Base-by-base conservation (phyloP, 1,140 invertebrate genomes). In the Leptonema lineaticorne region DNA sequence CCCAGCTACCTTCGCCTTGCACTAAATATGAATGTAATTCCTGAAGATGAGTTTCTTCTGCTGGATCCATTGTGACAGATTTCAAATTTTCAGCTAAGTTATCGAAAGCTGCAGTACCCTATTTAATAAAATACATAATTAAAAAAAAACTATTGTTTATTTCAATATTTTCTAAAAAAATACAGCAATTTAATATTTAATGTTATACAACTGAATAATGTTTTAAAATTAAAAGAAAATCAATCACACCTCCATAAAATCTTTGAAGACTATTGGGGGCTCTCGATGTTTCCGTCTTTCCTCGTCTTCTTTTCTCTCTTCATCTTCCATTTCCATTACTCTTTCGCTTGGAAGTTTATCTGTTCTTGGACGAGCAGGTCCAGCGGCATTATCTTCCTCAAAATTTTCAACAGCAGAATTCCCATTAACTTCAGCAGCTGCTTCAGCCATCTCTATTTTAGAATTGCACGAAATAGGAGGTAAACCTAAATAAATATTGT, bases 1-100 rank as follows among this genome's bases (percentile, higher is more conserved):
- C 92, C 94, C 94, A 96, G 69, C 91, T 92, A 46, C 94, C 94
- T 74, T 94, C 92, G 72, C 93, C 91, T 68, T 91, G 90, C 63
- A 95, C 80, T 74, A 95, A 87, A 79, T 95, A 97, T 75, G 93
- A 91, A 74, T 90, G 86, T 65, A 96, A 80, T 82, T 96, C 93
- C 70, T 89, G 86, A 71, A 93, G 79, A 74, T 88, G 89, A 65
- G 84, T 83, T 73, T 85, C 82, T 75, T 93, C 92, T 46, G 90
- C 90, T 5, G 87, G 84, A 30, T 76, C 76, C 45, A 82, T 72
- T 58, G 73, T 63, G 5, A 72, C 75, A 22, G 74, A 69, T 56
- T 75, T 76, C 59, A 82, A 69, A n/a, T 77, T 74, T 29, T 71
- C 69, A 0, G 73, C 33, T 30, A 82, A 58, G 68, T 75, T 74